Evolutionary conservation across 2,113 vertebrate genomes (phyloP), one percentile per base, ranked within the genome.

Genomic region (Saccopteryx leptura): DNA sequence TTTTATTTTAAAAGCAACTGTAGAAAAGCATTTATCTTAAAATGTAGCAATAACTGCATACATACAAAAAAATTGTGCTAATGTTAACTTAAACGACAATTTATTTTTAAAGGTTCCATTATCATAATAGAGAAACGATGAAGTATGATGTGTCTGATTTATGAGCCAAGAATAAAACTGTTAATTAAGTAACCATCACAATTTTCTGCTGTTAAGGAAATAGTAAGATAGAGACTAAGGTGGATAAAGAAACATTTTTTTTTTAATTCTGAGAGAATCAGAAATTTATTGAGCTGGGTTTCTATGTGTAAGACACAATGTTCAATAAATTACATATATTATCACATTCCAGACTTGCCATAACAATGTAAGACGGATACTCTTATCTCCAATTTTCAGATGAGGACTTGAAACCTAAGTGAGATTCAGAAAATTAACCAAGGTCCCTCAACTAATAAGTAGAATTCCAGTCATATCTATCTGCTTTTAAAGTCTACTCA

Each of bases 221-320:
- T 72, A 80, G 19, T 58, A 90, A 93, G 52, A 74, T 79, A 13
- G 60, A 74, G 54, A 68, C 2, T 24, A 63, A 23, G 10, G 9
- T 17, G 4, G 39, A 2, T 75, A 88, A 46, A 91, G 61, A 33
- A 13, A 60, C 17, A 76, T 39, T 39, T 9, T 74, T 89, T 61
- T 86, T 66, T 89, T 89, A 58, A 63, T 68, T 93, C 33, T 54
- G 69, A 68, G 24, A 63, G 91, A 79, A 17, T 85, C 3, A 71
- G 8, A 93, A 26, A 69, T 48, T 39, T 56, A 69, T 54, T 31
- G 1, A 83, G 7, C 33, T 87, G 7, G 33, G 26, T 68, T 79
- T 74, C 28, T 76, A 21, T 23, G 11, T 58, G 23, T 81, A 66
- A 39, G 54, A 54, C 8, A 66, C 4, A 66, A 7, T 88, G 7